Evolutionary conservation across 2,113 vertebrate genomes (phyloP).

Genomic region (Typhlomys cinereus): DNA sequence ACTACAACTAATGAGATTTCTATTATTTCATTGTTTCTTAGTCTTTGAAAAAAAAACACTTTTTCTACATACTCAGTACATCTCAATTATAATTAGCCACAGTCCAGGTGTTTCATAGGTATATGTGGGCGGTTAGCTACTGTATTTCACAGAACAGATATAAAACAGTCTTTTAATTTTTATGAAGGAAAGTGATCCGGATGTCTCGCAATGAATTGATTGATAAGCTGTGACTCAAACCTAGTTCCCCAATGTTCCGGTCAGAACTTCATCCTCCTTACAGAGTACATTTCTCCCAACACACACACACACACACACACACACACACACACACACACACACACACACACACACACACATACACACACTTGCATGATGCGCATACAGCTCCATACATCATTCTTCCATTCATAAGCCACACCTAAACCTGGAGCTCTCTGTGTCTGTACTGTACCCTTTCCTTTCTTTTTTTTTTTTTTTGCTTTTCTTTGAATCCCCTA

Average conservation of each 20-base stretch:
- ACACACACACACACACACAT: neutral
- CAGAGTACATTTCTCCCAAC: neutral
- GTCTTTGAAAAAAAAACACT: neutral
- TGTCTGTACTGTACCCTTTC: neutral
- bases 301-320: neutral
- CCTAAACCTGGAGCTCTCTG: neutral
- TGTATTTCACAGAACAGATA: neutral
- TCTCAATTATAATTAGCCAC: neutral
- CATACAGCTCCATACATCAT: neutral
- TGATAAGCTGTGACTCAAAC: neutral
- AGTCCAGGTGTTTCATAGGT: neutral
- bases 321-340: slow-evolving; percentile 6
- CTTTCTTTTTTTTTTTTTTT: neutral
- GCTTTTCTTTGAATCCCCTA: neutral
- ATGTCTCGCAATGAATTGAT: neutral
- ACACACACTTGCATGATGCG: neutral
- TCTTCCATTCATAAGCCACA: slow-evolving; percentile 17
- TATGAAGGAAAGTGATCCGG: neutral
- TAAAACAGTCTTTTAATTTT: slow-evolving; percentile 18
- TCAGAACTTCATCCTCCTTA: neutral
- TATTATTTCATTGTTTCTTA: slow-evolving; percentile 14
- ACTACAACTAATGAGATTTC: neutral
- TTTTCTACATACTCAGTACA: neutral
- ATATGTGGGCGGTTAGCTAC: neutral
- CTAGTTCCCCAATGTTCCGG: neutral